phyloP scores from a whole-genome alignment of 1,140 invertebrate species.

The Oreohelix idahoensis region DNA sequence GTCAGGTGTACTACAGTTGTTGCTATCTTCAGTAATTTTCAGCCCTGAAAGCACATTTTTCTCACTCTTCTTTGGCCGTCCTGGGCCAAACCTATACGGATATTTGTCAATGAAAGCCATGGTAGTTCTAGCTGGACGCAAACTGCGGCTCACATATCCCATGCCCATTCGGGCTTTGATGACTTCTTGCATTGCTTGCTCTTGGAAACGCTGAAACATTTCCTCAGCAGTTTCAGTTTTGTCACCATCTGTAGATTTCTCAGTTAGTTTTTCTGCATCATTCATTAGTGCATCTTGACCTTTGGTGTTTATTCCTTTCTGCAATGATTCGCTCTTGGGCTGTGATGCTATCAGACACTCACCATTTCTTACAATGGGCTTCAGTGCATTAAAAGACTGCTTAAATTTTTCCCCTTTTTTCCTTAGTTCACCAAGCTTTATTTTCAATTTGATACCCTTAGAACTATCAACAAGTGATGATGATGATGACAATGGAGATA shows the following conservation, averaged over 20 bases:
- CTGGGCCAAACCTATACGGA: neutral
- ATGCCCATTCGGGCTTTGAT: slow-evolving; percentile 31
- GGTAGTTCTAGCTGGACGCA: slow-evolving; percentile 12
- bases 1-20: neutral
- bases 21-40: neutral
- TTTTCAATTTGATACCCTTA: slow-evolving; percentile 38
- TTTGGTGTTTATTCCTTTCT: neutral
- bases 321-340: neutral
- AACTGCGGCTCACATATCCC: slow-evolving; percentile 28
- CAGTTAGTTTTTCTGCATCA: neutral
- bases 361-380: neutral
- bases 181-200: slow-evolving; percentile 33
- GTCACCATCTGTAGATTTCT: neutral
- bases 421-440: neutral
- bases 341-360: neutral
- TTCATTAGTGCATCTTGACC: neutral
- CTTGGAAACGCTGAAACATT: slow-evolving; percentile 36
- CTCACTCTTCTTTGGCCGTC: neutral
- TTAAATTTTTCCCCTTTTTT: neutral
- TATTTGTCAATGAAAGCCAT: slow-evolving; percentile 32
- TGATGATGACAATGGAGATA: neutral
- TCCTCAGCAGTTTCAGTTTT: slow-evolving; percentile 33
- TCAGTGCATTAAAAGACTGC: neutral
- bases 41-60: neutral
- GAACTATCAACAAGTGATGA: slow-evolving; percentile 15